Base-by-base conservation (phyloP, 2,888 invertebrate genomes). In the Caenorhabditis angaria region DNA sequence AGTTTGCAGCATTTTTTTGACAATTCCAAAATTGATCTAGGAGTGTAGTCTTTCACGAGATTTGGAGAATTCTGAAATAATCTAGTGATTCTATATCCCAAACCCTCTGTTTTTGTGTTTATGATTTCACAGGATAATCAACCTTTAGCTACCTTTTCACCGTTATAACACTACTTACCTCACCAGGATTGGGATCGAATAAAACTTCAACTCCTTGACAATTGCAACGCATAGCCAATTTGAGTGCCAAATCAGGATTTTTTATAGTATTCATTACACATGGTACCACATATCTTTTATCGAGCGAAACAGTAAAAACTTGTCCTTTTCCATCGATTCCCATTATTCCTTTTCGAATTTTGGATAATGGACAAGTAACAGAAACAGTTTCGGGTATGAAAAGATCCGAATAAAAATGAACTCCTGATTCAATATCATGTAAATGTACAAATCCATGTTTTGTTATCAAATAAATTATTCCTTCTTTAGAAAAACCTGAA, bases 371-470 rank as follows among this genome's bases (percentile, higher is more conserved):
- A 1, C 97, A 95, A 0, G 97, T 97, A 56, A 97, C 96, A 88
- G 99, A 99, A 86, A 99, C 96, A 12, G 97, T 97, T 88, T 99
- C 97, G 6, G 94, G 94, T 57, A 95, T 96, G 88, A 99, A 97
- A 68, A 97, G 92, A 90, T 97, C 97, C 94, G 97, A 97, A 90
- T 95, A 99, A 88, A 97, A 96, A 88, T 96, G 96, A 8, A 94
- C 94, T 8, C 94, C 97, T 10, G 94, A 94, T 89, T 99, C 97
- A 83, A 97, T 93, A 88, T 97, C 97, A 88, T 96, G 97, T 91
- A 99, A 92, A 89, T 99, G 97, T 80, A 99, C 94, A 90, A 97
- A 99, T 51, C 97, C 97, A 89, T 96, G 97, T 90, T 97, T 97
- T 69, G 97, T 97, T 87, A 99, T 32, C 32, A 10, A 8, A 32